Percentiles rank a stretch among this genome's conserved stretches.
Conservation (phyloP, 1,140 invertebrate genomes). For the Caenorhabditis tropicalis region DNA sequence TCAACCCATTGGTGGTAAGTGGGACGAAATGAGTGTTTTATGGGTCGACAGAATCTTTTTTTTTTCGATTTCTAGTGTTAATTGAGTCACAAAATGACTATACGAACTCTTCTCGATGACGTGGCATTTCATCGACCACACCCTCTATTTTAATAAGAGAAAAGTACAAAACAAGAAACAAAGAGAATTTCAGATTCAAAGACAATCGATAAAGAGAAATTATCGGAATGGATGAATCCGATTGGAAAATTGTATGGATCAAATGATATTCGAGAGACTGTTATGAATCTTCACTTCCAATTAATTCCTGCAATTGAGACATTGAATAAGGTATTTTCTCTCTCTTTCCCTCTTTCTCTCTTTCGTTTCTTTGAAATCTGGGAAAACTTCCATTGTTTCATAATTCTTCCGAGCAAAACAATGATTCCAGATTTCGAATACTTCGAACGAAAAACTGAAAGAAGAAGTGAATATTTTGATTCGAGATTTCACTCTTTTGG, state of each 20-base stretch:
- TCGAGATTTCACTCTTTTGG: background rate
- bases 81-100: background rate
- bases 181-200: background rate
- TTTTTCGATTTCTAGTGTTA: background rate
- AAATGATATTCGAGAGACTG: background rate
- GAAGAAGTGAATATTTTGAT: background rate
- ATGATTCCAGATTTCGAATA: background rate
- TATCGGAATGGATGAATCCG: background rate
- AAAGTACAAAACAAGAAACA: background rate
- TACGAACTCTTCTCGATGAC: background rate
- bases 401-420: background rate
- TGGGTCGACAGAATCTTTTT: background rate
- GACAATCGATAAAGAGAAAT: background rate
- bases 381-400: too few relatives aligned
- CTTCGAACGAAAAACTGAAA: background rate
- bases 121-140: background rate
- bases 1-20: background rate
- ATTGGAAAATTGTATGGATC: background rate
- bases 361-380: too few relatives aligned
- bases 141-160: background rate
- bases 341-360: background rate
- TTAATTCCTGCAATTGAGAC: background rate
- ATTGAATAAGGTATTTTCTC: background rate
- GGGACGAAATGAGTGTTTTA: background rate
- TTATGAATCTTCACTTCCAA: conserved; percentile 1